Evolutionary conservation across 2,888 invertebrate species (phyloP), one percentile per base, ranked within the genome.

Genomic region (Neelides folsomi): DNA sequence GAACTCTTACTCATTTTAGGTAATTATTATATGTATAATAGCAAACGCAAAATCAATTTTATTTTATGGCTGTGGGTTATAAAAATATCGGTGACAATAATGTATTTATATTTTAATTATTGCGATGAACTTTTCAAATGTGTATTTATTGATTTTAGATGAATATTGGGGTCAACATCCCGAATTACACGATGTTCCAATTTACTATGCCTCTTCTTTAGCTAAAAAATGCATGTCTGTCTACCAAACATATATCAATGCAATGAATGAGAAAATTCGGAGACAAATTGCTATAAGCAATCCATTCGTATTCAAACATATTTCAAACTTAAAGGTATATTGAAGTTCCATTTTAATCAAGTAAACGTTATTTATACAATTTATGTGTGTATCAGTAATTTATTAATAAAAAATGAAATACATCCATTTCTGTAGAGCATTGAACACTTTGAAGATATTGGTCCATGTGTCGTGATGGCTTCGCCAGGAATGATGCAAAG

Each of bases 211-310:
- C 9, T 97, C 95, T 0, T 94, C 97, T 0, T 75, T 99, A 57
- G 98, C 98, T 44, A 98, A 98, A 74, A 98, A 98, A 71, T 99
- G 98, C 69, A 99, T 99, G 97, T 88, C 94, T 52, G 98, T 99
- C 1, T 99, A 99, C 75, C 98, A 99, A 74, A 98, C 98, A 0
- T 99, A 95, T 71, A 85, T 98, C 2, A 95, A 95, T 72, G 95
- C 97, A 0, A 99, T 99, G 98, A 99, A 99, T 72, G 94, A 97
- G 67, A 83, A 84, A 68, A 98, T 99, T 63, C 80, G 87, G 12
- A 73, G 93, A 1, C 97, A 97, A 74, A 97, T 98, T 67, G 90
- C 94, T 1, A 84, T 95, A 58, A 94, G 90, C 70, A 99, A 98
- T 75, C 98, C 98, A 0, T 99, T 98, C 73, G 88, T 97, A 2